Base-by-base conservation (phyloP, 2,113 vertebrate genomes). In the Hippocampus barbouri region DNA sequence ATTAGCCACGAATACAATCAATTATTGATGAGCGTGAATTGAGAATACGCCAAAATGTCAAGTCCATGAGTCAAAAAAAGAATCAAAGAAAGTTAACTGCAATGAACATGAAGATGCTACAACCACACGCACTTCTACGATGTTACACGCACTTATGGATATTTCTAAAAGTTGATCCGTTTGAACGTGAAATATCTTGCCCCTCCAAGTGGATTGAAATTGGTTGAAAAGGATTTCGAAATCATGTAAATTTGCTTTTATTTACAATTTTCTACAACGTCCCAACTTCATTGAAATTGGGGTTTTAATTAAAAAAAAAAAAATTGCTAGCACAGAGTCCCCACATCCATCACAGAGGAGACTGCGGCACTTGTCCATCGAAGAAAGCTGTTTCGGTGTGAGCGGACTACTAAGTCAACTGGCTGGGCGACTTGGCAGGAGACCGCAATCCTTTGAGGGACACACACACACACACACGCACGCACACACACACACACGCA, bases 341-440 rank as follows among this genome's bases (percentile, higher is more conserved):
- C 69, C 81, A 81, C 84, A 86, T 87, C 88, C 87, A 91, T 91
- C 86, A 90, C 83, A 79, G 87, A 88, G 78, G 87, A 90, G 88
- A 90, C 88, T 90, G 90, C 86, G 88, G 85, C 90, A 88, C 90
- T 89, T 87, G 85, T 88, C 74, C 86, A 86, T 61, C 74, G 76
- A 77, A 86, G 82, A 87, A 79, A 62, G 57, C 51, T 81, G 79
- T 54, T 79, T 4, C 77, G 72, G 79, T 88, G 88, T 89, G 88
- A 86, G 85, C 66, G 71, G 89, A 89, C 86, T 86, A 83, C 81
- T 82, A 87, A 89, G 82, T 82, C 77, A 79, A 68, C 70, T 23
- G 70, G 71, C 71, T 73, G 79, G 77, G 77, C 76, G 69, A 57
- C 79, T 72, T 78, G 74, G 73, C 77, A 70, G 78, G 75, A 82